Conservation (phyloP, 1,140 invertebrate species). For the Pseudoatta argentina region DNA sequence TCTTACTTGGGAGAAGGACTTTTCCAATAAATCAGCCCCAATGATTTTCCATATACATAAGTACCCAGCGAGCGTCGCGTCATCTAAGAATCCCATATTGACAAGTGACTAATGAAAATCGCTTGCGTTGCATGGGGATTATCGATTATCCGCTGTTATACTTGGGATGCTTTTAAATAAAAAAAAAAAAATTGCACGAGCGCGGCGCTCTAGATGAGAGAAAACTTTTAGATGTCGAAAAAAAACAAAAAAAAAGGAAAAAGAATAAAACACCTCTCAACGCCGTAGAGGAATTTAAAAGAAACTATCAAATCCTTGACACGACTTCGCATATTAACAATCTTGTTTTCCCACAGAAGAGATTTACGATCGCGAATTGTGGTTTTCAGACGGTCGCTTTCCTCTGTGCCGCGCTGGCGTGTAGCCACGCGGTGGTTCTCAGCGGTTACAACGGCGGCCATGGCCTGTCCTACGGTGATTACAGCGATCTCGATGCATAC, state of each 20-base stretch:
- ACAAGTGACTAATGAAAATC: slow-evolving; percentile 17
- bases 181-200: background rate
- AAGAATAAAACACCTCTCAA: background rate
- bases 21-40: slow-evolving; percentile 39
- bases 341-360: slow-evolving; percentile 34
- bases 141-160: background rate
- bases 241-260: background rate
- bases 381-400: slow-evolving; percentile 78
- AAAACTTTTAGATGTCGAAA: background rate
- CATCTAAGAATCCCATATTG: background rate
- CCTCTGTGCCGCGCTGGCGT: slow-evolving; percentile 75
- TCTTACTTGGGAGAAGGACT: slow-evolving; percentile 4
- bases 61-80: background rate
- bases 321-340: slow-evolving; percentile 36
- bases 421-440: slow-evolving; percentile 80
- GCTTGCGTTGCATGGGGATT: background rate
- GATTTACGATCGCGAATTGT: slow-evolving; percentile 46
- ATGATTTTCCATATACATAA: slow-evolving; percentile 64
- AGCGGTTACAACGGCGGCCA: slow-evolving; percentile 83
- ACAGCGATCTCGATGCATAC: slow-evolving; percentile 77
- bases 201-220: background rate
- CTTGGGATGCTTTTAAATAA: background rate
- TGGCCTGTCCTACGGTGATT: slow-evolving; percentile 76
- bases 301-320: slow-evolving; percentile 29
- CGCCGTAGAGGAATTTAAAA: background rate